These are phyloP conservation scores for Willisornis vidua DNA, from an alignment of 2,113 vertebrate genomes.

Conservation along the genomic window DNA sequence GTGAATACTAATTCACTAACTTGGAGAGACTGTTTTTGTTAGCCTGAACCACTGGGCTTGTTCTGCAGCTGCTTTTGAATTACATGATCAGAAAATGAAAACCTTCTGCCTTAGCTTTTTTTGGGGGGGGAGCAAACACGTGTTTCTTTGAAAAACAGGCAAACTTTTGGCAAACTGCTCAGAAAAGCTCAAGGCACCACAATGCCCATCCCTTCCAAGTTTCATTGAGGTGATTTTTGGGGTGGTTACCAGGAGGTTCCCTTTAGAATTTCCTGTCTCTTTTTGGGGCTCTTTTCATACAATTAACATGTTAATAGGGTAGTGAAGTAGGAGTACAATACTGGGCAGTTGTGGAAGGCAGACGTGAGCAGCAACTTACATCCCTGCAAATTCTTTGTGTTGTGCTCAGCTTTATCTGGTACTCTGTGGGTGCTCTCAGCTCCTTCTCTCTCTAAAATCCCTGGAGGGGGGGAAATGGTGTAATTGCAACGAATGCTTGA, in stretches of 20 bases:
- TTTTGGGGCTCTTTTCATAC: neutral
- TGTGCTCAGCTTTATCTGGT: constrained; percentile 9
- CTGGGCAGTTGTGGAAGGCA: neutral
- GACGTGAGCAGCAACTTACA: constrained; percentile 40
- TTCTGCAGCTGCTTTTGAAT: constrained; percentile 36
- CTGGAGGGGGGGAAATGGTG: neutral
- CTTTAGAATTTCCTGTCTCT: constrained; percentile 5
- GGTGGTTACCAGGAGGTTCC: neutral
- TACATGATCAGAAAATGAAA: constrained; percentile 49
- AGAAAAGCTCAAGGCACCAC: neutral
- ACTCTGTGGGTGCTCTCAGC: neutral
- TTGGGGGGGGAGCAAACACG: too few species aligned
- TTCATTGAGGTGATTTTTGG: neutral
- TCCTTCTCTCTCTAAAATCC: neutral
- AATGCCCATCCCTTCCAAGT: neutral
- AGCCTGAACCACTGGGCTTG: constrained; percentile 4
- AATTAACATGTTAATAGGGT: neutral
- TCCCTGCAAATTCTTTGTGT: constrained; percentile 45
- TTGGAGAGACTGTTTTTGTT: constrained; percentile 20
- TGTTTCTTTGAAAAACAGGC: neutral
- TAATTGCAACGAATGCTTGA: constrained; percentile 29
- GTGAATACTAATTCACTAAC: constrained; percentile 40
- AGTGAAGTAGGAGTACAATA: neutral
- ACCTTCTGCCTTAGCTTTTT: neutral
- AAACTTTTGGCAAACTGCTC: neutral